These are phyloP conservation scores for Mus spretus DNA, from an alignment of 2,797 vertebrate genomes.

Conservation along the genomic window DNA sequence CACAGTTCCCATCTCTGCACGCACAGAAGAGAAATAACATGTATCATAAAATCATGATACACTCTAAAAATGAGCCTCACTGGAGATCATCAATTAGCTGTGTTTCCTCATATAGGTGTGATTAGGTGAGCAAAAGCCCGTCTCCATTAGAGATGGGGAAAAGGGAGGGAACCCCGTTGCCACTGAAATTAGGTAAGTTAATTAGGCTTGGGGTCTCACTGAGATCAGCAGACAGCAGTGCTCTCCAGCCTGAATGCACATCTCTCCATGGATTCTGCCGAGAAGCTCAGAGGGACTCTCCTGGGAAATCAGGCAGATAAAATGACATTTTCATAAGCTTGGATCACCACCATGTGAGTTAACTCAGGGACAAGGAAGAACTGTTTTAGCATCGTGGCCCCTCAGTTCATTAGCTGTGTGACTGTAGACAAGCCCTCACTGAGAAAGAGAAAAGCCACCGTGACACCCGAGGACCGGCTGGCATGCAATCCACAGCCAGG, in stretches of 20 bases:
- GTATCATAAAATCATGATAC: neutral
- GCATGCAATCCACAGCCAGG: no score
- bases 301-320: slow-evolving; percentile 26
- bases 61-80: neutral
- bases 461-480: neutral
- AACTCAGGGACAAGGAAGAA: neutral
- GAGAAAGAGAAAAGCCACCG: neutral
- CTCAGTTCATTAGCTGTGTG: neutral
- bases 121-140: neutral
- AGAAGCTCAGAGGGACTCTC: neutral
- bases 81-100: neutral
- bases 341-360: neutral
- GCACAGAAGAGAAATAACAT: neutral
- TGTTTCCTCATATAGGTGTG: neutral
- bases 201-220: neutral
- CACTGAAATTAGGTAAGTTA: neutral
- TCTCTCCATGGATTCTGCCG: neutral
- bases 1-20: neutral
- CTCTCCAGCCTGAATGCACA: neutral
- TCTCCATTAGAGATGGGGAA: neutral
- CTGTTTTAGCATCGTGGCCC: neutral
- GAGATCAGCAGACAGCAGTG: neutral
- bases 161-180: neutral
- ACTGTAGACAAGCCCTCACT: neutral
- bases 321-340: neutral